Evolutionary conservation across 2,797 vertebrate species (phyloP), one percentile per base, ranked within the genome.

Genomic region (Alosa sapidissima): DNA sequence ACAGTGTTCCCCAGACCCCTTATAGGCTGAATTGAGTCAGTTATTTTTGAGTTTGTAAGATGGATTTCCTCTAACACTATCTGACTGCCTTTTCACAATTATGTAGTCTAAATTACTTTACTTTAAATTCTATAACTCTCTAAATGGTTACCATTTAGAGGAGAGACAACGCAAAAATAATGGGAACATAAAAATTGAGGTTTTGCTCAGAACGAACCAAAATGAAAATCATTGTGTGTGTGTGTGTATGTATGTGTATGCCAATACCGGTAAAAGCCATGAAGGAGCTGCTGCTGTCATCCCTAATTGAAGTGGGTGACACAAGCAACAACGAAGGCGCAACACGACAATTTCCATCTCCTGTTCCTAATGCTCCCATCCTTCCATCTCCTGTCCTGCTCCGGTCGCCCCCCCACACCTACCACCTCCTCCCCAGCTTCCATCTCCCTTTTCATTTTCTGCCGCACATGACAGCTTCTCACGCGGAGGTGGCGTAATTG

Each of bases 401-500:
- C 10, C 51, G 78, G n/a, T 14, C 33, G 24, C 54, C 54, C 19
- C 54, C 7, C 54, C 72, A 68, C 81, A 41, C 81, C 41, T 81
- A 78, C 47, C 36, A 14, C 49, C 28, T n/a, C 19, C 58, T 21
- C 58, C n/a, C 19, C 58, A 21, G 21, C 36, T 47, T 3, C 21
- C 28, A 7, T 58, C 60, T 24, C 5, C 47, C 68, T 78, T 78
- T 47, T 47, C 36, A 78, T 78, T 47, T 78, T 19, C 41, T 78
- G 72, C 65, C 41, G 85, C 86, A 82, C 52, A 85, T 86, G 87
- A 89, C 87, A 87, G 89, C 84, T 88, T 90, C 89, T 89, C 89
- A 91, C 90, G 85, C 83, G 52, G 84, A 87, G 81, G 85, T 84
- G 65, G 84, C 86, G 87, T 91, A 92, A 92, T 86, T 88, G 89